Evolutionary conservation across 2,888 invertebrate species (phyloP).

Genomic region (Stegana nigrithorax): DNA sequence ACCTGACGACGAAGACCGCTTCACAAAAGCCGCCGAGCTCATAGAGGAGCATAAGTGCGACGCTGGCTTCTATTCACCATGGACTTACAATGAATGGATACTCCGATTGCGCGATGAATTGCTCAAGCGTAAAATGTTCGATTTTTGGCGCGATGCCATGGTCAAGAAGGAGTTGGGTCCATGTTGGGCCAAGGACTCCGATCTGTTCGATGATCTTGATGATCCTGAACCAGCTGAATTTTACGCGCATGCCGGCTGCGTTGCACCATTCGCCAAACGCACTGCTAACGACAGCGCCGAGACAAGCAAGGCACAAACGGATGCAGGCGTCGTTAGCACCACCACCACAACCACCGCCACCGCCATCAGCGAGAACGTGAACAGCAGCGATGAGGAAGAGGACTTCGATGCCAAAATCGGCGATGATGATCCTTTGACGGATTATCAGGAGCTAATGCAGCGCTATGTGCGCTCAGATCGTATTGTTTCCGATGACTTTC

Average conservation of each 20-base stretch:
- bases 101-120: constrained; percentile 47
- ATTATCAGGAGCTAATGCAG: constrained; percentile 47
- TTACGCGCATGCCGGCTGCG: constrained; percentile 51
- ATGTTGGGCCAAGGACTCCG: constrained; percentile 54
- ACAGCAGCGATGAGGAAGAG: constrained; percentile 22
- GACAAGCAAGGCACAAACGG: constrained; percentile 15
- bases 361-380: not conserved
- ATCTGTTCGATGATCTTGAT: constrained; percentile 51
- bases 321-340: not conserved
- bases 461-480: constrained; percentile 42
- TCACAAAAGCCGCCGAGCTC: constrained; percentile 48
- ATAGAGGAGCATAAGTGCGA: constrained; percentile 66
- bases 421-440: constrained; percentile 34
- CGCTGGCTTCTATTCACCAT: constrained; percentile 57
- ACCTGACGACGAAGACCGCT: not conserved
- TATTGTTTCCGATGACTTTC: constrained; percentile 40
- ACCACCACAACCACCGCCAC: too few species aligned
- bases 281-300: constrained; percentile 8
- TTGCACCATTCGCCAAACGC: constrained; percentile 40
- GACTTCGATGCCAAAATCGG: constrained; percentile 42
- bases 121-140: constrained; percentile 40
- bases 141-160: constrained; percentile 53
- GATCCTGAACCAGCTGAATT: constrained; percentile 53
- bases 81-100: constrained; percentile 61
- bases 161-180: constrained; percentile 52